These are phyloP conservation scores for Gopherus evgoodei DNA, from an alignment of 2,113 vertebrate genomes.

Conservation along the genomic window DNA sequence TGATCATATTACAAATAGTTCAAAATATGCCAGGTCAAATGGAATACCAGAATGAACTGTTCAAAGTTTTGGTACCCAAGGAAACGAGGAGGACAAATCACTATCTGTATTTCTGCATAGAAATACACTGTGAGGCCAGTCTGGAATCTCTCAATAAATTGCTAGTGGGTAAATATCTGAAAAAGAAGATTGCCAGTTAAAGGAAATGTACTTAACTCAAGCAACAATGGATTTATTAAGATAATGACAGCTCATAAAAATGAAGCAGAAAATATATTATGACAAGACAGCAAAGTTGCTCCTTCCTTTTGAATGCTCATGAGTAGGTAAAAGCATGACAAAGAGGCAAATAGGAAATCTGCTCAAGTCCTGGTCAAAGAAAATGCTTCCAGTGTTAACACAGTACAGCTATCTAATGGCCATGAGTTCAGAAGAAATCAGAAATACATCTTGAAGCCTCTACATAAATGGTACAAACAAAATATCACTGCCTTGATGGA, in stretches of 20 bases:
- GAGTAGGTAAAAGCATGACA: not conserved
- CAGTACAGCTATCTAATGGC: not conserved
- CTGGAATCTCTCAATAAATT: not conserved
- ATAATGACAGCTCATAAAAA: not conserved
- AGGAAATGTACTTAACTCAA: not conserved
- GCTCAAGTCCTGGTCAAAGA: not conserved
- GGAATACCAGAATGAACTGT: not conserved
- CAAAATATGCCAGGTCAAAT: not conserved
- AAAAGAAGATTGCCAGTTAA: not conserved
- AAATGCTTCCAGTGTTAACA: not conserved
- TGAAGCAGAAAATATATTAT: not conserved
- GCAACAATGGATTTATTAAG: not conserved
- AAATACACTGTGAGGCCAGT: not conserved
- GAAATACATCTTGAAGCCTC: not conserved
- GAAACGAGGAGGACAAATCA: not conserved
- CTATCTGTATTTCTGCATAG: not conserved
- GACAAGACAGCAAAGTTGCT: not conserved
- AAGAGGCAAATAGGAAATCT: not conserved
- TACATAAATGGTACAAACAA: not conserved
- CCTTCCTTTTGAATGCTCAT: not conserved
- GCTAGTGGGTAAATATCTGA: not conserved
- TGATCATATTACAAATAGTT: not conserved
- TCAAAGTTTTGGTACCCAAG: not conserved
- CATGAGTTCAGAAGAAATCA: not conserved
- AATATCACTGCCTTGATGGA: constrained; percentile 2